Percentiles rank a stretch among this genome's conserved stretches.
phyloP scores from a whole-genome alignment of 2,888 invertebrate genomes.

The Ectemnius cavifrons region DNA sequence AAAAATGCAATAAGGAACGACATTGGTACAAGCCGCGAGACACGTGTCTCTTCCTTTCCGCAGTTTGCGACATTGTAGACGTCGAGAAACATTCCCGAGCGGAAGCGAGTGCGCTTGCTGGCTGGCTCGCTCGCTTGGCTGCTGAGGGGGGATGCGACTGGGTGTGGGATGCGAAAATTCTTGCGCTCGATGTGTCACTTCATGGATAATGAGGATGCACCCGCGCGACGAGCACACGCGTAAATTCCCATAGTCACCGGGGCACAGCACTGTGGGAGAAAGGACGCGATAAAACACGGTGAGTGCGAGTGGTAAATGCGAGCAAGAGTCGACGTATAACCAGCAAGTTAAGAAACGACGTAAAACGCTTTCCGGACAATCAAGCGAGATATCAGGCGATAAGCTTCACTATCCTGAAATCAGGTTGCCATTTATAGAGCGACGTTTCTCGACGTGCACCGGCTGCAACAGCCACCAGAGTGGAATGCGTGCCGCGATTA shows the following conservation, averaged over 20 bases:
- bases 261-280: conserved; percentile 15
- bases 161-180: too few relatives aligned
- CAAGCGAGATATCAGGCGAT: conserved; percentile 36
- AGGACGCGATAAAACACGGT: conserved; percentile 27
- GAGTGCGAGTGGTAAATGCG: conserved; percentile 28
- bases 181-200: not conserved
- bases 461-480: not conserved
- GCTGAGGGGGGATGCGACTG: too few relatives aligned
- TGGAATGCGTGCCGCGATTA: not conserved
- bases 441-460: conserved; percentile 17
- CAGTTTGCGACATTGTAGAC: too few relatives aligned
- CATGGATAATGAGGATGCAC: conserved; percentile 60
- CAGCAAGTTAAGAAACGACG: not conserved
- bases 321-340: not conserved
- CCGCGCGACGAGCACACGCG: conserved; percentile 42
- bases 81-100: too few relatives aligned
- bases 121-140: too few relatives aligned
- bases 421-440: conserved; percentile 18
- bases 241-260: conserved; percentile 37
- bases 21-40: not conserved
- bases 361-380: conserved; percentile 37
- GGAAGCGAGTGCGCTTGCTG: too few relatives aligned
- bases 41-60: too few relatives aligned
- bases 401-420: conserved; percentile 34
- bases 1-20: conserved; percentile 5